Evolutionary conservation across 2,797 vertebrate species (phyloP).

Genomic region (Heliangelus exortis): DNA sequence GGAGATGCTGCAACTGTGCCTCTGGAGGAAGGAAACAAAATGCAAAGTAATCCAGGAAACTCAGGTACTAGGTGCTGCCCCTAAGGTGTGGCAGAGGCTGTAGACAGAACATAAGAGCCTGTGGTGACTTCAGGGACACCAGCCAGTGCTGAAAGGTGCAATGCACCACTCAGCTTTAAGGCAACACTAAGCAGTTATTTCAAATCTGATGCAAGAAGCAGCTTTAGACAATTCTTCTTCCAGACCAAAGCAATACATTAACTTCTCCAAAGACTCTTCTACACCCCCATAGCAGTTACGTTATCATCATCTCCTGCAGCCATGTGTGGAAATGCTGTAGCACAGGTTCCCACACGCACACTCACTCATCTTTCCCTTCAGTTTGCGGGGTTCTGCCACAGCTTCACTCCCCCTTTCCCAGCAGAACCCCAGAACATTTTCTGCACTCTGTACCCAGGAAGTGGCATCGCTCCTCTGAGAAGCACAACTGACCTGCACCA

Average conservation of each 20-base stretch:
- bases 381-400: background rate
- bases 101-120: background rate
- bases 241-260: background rate
- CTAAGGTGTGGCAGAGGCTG: background rate
- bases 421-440: background rate
- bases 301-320: background rate
- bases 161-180: background rate
- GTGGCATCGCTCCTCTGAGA: background rate
- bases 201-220: background rate
- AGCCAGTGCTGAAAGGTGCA: background rate
- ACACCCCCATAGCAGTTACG: rapidly evolving
- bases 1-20: background rate
- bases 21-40: background rate
- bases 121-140: background rate
- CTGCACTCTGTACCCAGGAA: background rate
- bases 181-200: background rate
- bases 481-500: background rate
- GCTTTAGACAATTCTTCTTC: background rate
- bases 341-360: background rate
- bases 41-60: background rate
- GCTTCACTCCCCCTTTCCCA: background rate
- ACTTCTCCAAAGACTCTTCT: background rate
- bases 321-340: background rate
- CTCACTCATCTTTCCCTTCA: background rate
- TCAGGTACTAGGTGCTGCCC: rapidly evolving